A percentile compares a stretch with the other conserved stretches of the same genome.
phyloP scores from a whole-genome alignment of 2,797 vertebrate genomes.

The Florisuga fusca region DNA sequence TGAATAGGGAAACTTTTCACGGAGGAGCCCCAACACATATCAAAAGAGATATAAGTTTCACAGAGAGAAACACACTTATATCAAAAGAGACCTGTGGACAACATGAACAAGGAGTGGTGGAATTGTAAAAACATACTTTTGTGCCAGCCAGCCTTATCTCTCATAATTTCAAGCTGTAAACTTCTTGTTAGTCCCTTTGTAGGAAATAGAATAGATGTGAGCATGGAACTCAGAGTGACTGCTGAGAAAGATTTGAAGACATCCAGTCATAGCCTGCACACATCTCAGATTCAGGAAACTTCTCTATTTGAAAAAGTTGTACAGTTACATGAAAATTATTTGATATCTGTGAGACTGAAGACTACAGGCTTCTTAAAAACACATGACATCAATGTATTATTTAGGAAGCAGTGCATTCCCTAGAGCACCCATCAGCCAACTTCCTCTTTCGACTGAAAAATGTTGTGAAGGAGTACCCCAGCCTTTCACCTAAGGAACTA shows the following conservation, averaged over 20 bases:
- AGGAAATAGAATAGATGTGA: background rate
- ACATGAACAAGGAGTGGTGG: background rate
- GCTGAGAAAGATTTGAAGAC: background rate
- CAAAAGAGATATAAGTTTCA: background rate
- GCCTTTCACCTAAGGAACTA: background rate
- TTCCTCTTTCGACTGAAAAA: background rate
- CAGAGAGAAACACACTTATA: accelerated
- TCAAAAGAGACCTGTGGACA: background rate
- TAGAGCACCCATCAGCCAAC: background rate
- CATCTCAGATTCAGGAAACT: background rate
- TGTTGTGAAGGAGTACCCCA: background rate
- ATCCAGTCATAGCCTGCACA: background rate
- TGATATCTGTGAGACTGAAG: conserved; percentile 2
- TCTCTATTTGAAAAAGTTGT: background rate
- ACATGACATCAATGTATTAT: background rate
- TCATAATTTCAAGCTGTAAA: background rate
- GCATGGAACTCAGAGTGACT: background rate
- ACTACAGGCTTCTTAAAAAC: background rate
- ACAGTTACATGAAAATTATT: background rate
- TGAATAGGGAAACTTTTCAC: background rate
- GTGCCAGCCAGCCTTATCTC: background rate
- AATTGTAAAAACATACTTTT: background rate
- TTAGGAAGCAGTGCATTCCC: background rate
- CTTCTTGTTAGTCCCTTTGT: background rate
- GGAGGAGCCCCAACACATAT: background rate